Base-by-base conservation (phyloP, 2,888 invertebrate genomes). In the Agriopis marginaria region DNA sequence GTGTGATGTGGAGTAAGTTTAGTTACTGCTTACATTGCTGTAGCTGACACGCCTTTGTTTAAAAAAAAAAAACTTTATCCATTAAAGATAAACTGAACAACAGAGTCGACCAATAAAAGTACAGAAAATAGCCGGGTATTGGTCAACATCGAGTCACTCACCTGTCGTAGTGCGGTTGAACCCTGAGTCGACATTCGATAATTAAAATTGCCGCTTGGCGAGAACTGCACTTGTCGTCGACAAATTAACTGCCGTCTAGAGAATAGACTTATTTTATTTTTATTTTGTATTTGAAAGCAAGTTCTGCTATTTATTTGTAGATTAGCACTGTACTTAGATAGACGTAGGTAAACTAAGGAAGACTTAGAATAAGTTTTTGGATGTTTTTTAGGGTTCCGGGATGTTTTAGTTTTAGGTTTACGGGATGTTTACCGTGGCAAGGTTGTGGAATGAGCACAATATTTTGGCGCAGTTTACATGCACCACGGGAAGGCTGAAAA, bases 241-340 rank as follows among this genome's bases (percentile, higher is more conserved):
- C 42, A 17, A 56, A 64, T 9, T 59, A 54, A 49, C 55, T 56
- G 55, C 14, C 55, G 14, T 56, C 55, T 10, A 56, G 42, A 42
- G 42, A 56, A 42, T 17, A 2, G 3, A 56, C 32, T 14, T 11
- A 9, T 53, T 53, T 42, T 42, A 8, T 42, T 7, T 49, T 49
- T 14, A n/a, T 42, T 42, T 42, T 42, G 44, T 6, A 1, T 42
- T 42, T 42, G 9, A 0, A 1, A 49, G 8, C 8, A 54, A 7
- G 39, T n/a, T 39, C 14, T 12, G 40, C 42, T 10, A 56, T 17
- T 42, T 10, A 56, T 56, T 56, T 42, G 42, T 42, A 17, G 55
- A 56, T 56, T 56, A 56, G 39, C 9, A 7, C 54, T 12, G 3
- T 49, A 6, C 7, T 49, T 49, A 49, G 12, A 12, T n/a, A 49